Evolutionary conservation across 2,888 invertebrate species (phyloP).

Genomic region (Drosophila subquinaria): DNA sequence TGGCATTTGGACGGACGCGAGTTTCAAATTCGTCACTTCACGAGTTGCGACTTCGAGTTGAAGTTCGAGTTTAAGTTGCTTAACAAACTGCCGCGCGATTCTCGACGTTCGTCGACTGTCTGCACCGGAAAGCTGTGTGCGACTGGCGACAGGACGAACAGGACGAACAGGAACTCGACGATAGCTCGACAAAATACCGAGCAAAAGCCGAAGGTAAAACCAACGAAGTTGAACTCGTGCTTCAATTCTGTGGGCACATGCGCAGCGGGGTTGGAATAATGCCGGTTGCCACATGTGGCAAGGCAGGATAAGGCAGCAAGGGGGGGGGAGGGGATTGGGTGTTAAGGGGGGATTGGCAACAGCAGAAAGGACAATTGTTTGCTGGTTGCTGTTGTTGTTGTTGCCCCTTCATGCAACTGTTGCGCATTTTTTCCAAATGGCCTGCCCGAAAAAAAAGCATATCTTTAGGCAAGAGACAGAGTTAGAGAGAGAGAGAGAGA

Average conservation of each 20-base stretch:
- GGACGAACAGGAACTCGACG: slow-evolving; percentile 18
- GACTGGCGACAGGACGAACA: slow-evolving; percentile 41
- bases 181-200: neutral
- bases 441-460: slow-evolving; percentile 26
- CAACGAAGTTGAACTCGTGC: slow-evolving; percentile 35
- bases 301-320: too few relatives aligned
- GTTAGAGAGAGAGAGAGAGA: too few relatives aligned
- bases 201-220: neutral
- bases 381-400: slow-evolving; percentile 36
- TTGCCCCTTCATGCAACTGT: slow-evolving; percentile 69
- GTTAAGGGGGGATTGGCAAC: slow-evolving; percentile 18
- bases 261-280: slow-evolving; percentile 39
- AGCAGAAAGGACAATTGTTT: slow-evolving; percentile 74
- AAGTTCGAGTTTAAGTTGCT: neutral
- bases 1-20: slow-evolving; percentile 56
- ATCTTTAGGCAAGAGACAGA: neutral
- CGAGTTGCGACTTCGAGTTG: slow-evolving; percentile 18
- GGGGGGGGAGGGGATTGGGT: neutral
- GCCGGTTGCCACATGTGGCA: slow-evolving; percentile 42
- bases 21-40: slow-evolving; percentile 24
- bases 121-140: slow-evolving; percentile 59
- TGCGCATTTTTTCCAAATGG: slow-evolving; percentile 74
- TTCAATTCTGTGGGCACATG: slow-evolving; percentile 70
- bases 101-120: slow-evolving; percentile 53
- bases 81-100: slow-evolving; percentile 33